Conservation (phyloP, 2,113 vertebrate genomes). For the Gracilinanus agilis region DNA sequence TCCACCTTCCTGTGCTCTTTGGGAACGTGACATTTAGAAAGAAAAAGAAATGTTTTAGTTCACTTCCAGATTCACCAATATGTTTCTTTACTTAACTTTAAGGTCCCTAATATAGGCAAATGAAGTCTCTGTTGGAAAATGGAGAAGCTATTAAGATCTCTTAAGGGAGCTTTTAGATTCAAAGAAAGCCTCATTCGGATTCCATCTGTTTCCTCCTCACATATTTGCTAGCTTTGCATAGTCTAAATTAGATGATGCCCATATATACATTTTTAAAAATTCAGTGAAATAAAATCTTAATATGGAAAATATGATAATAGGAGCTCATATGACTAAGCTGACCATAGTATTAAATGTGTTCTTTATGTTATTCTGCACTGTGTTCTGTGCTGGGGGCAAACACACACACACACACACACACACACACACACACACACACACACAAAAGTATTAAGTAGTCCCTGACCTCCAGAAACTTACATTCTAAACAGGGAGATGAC, state of each 20-base stretch:
- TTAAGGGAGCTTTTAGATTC: neutral
- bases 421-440: too few species aligned
- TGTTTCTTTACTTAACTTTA: neutral
- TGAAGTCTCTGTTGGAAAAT: neutral
- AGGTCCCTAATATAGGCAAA: neutral
- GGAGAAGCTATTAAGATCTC: constrained; percentile 6
- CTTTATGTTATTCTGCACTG: too few species aligned
- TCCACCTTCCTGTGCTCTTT: neutral
- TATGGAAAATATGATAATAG: neutral
- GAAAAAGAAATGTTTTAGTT: neutral
- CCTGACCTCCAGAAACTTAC: neutral
- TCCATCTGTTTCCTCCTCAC: constrained; percentile 3
- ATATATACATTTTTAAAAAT: neutral
- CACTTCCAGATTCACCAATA: neutral
- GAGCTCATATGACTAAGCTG: neutral
- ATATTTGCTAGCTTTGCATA: constrained; percentile 23
- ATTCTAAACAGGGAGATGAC: neutral
- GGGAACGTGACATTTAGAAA: constrained; percentile 16
- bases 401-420: neutral
- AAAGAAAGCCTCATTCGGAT: constrained; percentile 1
- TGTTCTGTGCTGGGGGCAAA: neutral
- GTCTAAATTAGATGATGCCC: constrained; percentile 3
- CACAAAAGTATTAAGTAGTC: neutral
- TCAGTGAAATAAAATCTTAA: neutral
- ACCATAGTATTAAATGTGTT: neutral